Conservation (phyloP, 1,140 invertebrate genomes). For the Dendroctonus ponderosae region DNA sequence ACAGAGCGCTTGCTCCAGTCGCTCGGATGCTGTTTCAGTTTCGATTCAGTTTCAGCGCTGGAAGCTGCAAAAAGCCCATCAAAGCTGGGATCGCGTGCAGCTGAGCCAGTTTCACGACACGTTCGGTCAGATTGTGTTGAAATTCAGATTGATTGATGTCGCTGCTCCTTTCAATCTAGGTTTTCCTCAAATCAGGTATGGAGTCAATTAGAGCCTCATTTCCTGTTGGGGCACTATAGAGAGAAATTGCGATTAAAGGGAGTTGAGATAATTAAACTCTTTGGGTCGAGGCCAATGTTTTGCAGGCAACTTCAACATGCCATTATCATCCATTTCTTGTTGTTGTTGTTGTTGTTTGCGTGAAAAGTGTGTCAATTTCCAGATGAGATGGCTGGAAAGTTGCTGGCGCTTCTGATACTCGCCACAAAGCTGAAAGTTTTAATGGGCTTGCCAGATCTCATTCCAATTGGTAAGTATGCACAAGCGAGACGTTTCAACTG, state of each 20-base stretch:
- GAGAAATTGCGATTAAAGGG: neutral
- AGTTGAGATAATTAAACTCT: no score
- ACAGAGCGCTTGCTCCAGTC: slow-evolving; percentile 14
- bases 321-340: neutral
- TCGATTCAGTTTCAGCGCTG: slow-evolving; percentile 39
- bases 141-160: neutral
- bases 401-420: slow-evolving; percentile 2
- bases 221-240: neutral
- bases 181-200: neutral
- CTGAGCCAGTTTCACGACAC: slow-evolving; percentile 29
- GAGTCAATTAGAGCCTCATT: neutral
- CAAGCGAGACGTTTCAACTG: neutral
- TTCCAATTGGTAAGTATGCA: slow-evolving; percentile 14
- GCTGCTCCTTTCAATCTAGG: neutral
- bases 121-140: slow-evolving; percentile 5
- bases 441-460: neutral
- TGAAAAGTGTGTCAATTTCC: neutral
- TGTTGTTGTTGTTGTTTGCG: neutral
- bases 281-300: no score
- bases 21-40: slow-evolving; percentile 21
- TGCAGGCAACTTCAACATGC: neutral
- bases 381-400: neutral
- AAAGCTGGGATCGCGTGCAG: slow-evolving; percentile 24
- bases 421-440: neutral
- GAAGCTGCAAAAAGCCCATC: slow-evolving; percentile 31